Conservation (phyloP, 2,113 vertebrate genomes). For the Cathartes aura region DNA sequence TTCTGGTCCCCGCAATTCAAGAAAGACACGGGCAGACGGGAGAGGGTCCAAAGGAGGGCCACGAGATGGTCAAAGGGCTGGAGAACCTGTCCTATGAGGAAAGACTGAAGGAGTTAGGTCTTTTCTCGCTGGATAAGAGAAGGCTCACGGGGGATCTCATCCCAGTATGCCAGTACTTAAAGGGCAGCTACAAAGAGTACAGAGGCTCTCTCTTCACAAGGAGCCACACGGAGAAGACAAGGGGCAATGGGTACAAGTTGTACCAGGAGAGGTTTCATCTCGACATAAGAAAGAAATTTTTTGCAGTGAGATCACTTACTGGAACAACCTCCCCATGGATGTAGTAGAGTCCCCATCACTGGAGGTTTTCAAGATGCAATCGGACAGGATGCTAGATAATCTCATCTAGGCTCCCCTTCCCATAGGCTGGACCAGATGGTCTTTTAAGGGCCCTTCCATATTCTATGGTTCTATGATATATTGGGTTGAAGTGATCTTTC, state of each 20-base stretch:
- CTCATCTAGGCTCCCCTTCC: not conserved
- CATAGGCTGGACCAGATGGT: not conserved
- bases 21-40: not conserved
- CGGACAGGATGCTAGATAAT: not conserved
- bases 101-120: not conserved
- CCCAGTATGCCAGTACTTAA: not conserved
- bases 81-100: not conserved
- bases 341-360: not conserved
- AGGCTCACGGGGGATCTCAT: not conserved
- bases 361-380: not conserved
- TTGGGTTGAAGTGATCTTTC: not conserved
- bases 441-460: not conserved
- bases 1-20: not conserved
- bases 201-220: not conserved
- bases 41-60: not conserved
- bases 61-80: not conserved
- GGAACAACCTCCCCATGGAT: not conserved
- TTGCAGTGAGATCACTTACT: not conserved
- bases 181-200: not conserved
- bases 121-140: not conserved
- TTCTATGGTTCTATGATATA: not conserved
- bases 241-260: not conserved
- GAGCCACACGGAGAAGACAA: not conserved
- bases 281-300: accelerated
- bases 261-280: not conserved